A percentile compares a stretch with the other conserved stretches of the same genome.
phyloP scores from a whole-genome alignment of 92 coral and sea anemone genomes.

The Phymanthus crucifer region DNA sequence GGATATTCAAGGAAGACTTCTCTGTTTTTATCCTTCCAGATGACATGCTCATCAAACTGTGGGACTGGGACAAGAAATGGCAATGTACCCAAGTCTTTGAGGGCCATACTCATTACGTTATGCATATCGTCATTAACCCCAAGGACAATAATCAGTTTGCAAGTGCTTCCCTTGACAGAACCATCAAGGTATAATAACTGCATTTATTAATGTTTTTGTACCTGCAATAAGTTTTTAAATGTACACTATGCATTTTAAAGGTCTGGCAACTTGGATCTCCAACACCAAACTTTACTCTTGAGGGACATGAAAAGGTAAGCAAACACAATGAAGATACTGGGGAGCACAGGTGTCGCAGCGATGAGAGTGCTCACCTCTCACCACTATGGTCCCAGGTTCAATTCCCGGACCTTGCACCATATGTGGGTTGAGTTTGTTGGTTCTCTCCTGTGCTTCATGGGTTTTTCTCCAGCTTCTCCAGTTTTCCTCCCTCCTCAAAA shows the following conservation, averaged over 20 bases:
- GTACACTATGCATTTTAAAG: constrained; percentile 29
- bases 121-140: constrained; percentile 98
- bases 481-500: too few relatives aligned
- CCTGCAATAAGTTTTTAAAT: not conserved
- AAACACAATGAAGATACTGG: not conserved
- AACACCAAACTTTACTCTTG: constrained; percentile 94
- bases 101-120: constrained; percentile 98
- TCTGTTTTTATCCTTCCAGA: constrained; percentile 39
- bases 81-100: constrained; percentile 97
- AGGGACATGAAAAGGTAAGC: constrained; percentile 96
- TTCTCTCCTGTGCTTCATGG: too few relatives aligned
- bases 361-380: too few relatives aligned
- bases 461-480: too few relatives aligned
- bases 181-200: constrained; percentile 72
- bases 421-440: too few relatives aligned
- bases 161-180: constrained; percentile 97
- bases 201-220: not conserved
- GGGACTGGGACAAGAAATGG: constrained; percentile 99
- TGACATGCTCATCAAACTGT: constrained; percentile 95
- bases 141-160: constrained; percentile 99
- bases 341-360: not conserved
- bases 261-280: constrained; percentile 98
- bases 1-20: too few relatives aligned
- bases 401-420: too few relatives aligned
- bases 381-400: too few relatives aligned